Base-by-base conservation (phyloP, 2,888 invertebrate species). In the Ischnus inquisitorius region DNA sequence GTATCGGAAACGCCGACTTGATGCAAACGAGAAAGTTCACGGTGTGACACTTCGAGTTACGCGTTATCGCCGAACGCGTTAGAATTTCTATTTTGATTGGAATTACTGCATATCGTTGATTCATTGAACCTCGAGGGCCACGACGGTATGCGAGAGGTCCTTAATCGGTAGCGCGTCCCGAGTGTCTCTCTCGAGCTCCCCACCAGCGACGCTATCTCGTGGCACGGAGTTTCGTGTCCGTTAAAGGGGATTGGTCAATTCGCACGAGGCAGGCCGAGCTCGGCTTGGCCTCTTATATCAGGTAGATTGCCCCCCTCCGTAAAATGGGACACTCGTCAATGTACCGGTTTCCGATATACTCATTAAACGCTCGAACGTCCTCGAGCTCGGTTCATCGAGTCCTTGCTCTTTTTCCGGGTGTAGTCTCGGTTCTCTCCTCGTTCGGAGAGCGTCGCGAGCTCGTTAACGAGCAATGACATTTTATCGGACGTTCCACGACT, bases 1-100 rank as follows among this genome's bases (percentile, higher is more conserved):
- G 34, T 14, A 22, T 5, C 39, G n/a, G 28, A 8, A 25, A 25
- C 28, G n/a, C 60, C 16, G 48, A 48, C 48, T 48, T 48, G n/a
- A n/a, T 1, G 43, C 65, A 19, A 79, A 79, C 72, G 78, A 74
- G 82, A 82, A 82, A 82, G 77, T 72, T n/a, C 68, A 41, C 51
- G 39, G 60, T 79, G 69, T 75, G 62, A 83, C 75, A 83, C 69
- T 83, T 83, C 64, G 64, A 46, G 34, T 54, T 28, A 34, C 6
- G 51, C 51, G 51, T 34, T 69, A 69, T 51, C n/a, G 28, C 2
- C 69, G 46, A 28, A 54, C 28, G 12, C 10, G 25, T 77, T 28
- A 57, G 41, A 34, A 75, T 69, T 69, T 64, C 68, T 68, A 39
- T 64, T 83, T 79, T 62, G 69, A 74, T 79, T 78, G 39, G 54